Base-by-base conservation (phyloP, 2,113 vertebrate species). In the Pelobates fuscus region DNA sequence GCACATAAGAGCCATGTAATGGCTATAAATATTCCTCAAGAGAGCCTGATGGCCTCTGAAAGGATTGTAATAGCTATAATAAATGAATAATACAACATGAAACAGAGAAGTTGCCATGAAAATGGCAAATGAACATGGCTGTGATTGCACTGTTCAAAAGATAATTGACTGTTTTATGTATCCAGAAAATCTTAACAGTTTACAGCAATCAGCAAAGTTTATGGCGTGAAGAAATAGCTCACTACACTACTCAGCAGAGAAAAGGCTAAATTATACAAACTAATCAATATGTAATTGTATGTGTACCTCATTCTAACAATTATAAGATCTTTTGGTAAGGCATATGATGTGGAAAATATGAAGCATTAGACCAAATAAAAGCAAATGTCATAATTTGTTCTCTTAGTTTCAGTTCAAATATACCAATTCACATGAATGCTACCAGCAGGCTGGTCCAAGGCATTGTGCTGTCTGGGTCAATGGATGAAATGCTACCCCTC, bases 1-100 rank as follows among this genome's bases (percentile, higher is more conserved):
- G 86, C 89, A 88, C 88, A 86, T 89, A 91, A 91, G 88, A 90
- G 88, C 86, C 79, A 82, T 91, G 77, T 89, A 89, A 91, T 86
- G 82, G 85, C 78, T 78, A 84, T 89, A 91, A 91, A 91, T 91
- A 91, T 88, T 87, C 80, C 91, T 91, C 91, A 82, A 78, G 90
- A 91, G 91, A 89, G 86, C 79, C 81, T 89, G 84, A 91, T 82
- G 89, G 84, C 84, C 82, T 88, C 84, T 84, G 87, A 89, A 88
- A 91, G 84, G 78, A 81, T 82, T 85, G 81, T 93, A 90, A 91
- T 89, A 87, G 86, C 89, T 84, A 87, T 88, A 87, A 90, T 91
- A 91, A 92, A 91, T 91, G 89, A 91, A 91, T 91, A 91, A 90
- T 91, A 91, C 91, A 92, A 88, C 81, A 82, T 81, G 85, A 83